Evolutionary conservation across 1,140 invertebrate genomes (phyloP).

Genomic region (Coenobita brevimanus): DNA sequence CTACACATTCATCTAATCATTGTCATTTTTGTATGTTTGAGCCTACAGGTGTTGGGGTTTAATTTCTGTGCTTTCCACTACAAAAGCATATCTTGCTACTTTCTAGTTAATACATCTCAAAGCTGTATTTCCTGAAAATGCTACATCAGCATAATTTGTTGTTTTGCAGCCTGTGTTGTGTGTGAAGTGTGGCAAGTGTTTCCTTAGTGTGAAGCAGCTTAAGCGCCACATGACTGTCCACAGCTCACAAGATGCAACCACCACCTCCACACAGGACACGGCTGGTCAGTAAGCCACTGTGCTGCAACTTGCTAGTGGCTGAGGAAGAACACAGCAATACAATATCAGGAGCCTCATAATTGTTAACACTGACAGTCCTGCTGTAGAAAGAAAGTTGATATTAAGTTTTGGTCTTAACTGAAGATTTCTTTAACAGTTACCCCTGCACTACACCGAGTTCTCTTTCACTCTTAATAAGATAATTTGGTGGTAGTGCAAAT

Average conservation of each 20-base stretch:
- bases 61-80: neutral
- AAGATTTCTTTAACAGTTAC: too few relatives aligned
- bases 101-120: neutral
- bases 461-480: too few relatives aligned
- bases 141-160: neutral
- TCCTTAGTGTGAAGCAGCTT: conserved; percentile 53
- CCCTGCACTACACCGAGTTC: too few relatives aligned
- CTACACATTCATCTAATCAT: too few relatives aligned
- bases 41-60: too few relatives aligned
- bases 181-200: conserved; percentile 37
- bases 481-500: too few relatives aligned
- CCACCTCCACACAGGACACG: neutral
- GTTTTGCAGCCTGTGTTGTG: conserved; percentile 34
- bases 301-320: neutral
- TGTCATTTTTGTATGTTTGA: too few relatives aligned
- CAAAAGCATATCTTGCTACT: neutral
- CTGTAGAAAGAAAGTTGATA: too few relatives aligned
- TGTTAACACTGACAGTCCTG: too few relatives aligned
- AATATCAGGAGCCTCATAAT: too few relatives aligned
- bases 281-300: neutral
- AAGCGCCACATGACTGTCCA: conserved; percentile 52
- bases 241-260: neutral
- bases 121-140: neutral
- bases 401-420: too few relatives aligned
- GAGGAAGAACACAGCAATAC: neutral